Evolutionary conservation across 2,113 vertebrate species (phyloP), one percentile per base, ranked within the genome.

Genomic region (Phrynosoma platyrhinos): DNA sequence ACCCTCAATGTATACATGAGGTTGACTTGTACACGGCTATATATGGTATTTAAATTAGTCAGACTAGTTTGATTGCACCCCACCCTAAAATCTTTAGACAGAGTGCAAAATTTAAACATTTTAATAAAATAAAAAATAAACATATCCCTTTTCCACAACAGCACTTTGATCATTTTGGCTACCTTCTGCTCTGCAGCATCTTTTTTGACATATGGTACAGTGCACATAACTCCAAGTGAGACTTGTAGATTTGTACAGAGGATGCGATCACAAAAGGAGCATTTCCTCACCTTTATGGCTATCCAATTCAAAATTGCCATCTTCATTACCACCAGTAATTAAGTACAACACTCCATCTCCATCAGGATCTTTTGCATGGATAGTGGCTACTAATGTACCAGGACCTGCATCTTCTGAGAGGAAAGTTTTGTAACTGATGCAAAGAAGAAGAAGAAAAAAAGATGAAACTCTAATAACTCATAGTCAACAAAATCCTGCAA

Each of bases 361-460:
- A 40, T 98, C 98, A 0, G 98, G 98, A 94, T 98, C 98, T 64
- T 98, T 97, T 72, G 98, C 98, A 80, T 97, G 96, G 83, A 98
- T 96, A 20, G 97, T 96, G 86, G 98, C 98, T 74, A 98, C 98
- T 91, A 98, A 96, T 0, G 97, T 97, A 88, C 97, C 96, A 0
- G 98, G 98, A 47, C 98, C 98, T 7, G 98, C 98, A 20, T 98
- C 98, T 89, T 98, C 98, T 0, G 97, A 98, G 72, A 98, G 96
- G 92, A 98, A 98, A 1, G 98, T 98, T 91, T 97, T 98, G 92
- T 98, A 98, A 3, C 98, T 98, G 95, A 55, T 47, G 69, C 62
- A 90, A 68, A 36, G 36, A 47, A 47, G 36, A 47, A 47, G 47
- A 47, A 53, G 2, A 20, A 79, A 58, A 18, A 84, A 32, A 36